Evolutionary conservation across 2,113 vertebrate genomes (phyloP).

Genomic region (Pterocles gutturalis): DNA sequence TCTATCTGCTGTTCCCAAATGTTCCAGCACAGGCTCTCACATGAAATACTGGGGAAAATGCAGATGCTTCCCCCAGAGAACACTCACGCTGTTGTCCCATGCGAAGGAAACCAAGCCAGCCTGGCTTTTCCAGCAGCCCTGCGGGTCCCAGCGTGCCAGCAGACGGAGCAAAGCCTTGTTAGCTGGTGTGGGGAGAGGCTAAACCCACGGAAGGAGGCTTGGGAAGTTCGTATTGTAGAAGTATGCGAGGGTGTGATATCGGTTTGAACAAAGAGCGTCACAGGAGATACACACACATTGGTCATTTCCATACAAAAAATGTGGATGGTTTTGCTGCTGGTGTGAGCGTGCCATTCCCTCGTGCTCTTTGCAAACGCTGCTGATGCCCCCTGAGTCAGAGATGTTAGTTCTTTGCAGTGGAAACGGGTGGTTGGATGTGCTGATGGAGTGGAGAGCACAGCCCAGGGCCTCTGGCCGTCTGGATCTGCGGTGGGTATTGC

Average conservation of each 20-base stretch:
- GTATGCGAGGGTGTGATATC: background rate
- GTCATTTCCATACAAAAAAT: background rate
- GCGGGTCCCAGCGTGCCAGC: background rate
- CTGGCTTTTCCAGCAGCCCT: background rate
- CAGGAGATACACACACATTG: no score
- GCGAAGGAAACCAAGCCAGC: background rate
- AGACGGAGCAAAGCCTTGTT: background rate
- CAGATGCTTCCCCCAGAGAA: background rate
- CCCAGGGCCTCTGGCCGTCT: fast-evolving
- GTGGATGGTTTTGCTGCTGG: background rate
- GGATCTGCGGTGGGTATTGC: background rate
- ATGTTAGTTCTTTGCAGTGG: no score
- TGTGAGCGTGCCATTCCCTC: background rate
- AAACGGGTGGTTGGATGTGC: background rate
- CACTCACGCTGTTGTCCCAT: fast-evolving
- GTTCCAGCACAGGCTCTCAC: fast-evolving
- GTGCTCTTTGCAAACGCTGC: background rate
- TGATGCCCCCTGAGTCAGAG: background rate
- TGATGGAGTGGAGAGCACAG: background rate
- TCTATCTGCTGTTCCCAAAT: background rate
- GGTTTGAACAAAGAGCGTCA: background rate
- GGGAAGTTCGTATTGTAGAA: background rate
- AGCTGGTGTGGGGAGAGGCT: background rate
- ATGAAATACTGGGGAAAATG: background rate
- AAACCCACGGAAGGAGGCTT: background rate